Percentiles rank a stretch among this genome's conserved stretches.
Conservation (phyloP, 2,888 invertebrate species). For the Brenthis hecate region DNA sequence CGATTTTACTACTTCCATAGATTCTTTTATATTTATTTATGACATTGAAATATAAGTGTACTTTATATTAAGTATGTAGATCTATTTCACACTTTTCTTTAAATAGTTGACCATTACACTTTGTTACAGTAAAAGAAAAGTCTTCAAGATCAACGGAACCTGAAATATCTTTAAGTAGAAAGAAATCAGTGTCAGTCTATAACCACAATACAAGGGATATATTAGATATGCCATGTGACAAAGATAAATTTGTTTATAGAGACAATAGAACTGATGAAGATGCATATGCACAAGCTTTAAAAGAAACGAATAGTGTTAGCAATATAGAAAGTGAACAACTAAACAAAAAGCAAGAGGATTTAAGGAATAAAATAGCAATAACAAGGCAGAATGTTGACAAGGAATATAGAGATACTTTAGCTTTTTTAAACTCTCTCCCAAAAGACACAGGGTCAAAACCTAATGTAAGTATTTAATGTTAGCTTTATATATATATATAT, state of each 20-base stretch:
- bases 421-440: slow-evolving; percentile 67
- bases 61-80: no score
- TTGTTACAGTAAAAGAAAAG: slow-evolving; percentile 49
- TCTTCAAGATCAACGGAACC: slow-evolving; percentile 43
- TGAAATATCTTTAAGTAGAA: slow-evolving; percentile 48
- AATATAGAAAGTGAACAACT: slow-evolving; percentile 47
- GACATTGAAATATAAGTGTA: no score
- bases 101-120: no score
- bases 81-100: no score
- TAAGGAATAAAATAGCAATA: slow-evolving; percentile 65
- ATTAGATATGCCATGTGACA: slow-evolving; percentile 51
- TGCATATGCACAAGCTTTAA: slow-evolving; percentile 69
- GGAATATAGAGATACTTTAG: slow-evolving; percentile 72
- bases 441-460: slow-evolving; percentile 57
- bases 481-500: no score
- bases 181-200: slow-evolving; percentile 62
- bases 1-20: no score
- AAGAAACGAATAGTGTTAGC: slow-evolving; percentile 48
- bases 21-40: no score
- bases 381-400: slow-evolving; percentile 86
- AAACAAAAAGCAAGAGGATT: slow-evolving; percentile 54
- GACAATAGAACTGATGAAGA: slow-evolving; percentile 60
- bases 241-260: slow-evolving; percentile 56
- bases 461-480: slow-evolving; percentile 53
- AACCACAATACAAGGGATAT: slow-evolving; percentile 66